Evolutionary conservation across 2,797 vertebrate species (phyloP), one percentile per base, ranked within the genome.

Genomic region (Cyclopterus lumpus): DNA sequence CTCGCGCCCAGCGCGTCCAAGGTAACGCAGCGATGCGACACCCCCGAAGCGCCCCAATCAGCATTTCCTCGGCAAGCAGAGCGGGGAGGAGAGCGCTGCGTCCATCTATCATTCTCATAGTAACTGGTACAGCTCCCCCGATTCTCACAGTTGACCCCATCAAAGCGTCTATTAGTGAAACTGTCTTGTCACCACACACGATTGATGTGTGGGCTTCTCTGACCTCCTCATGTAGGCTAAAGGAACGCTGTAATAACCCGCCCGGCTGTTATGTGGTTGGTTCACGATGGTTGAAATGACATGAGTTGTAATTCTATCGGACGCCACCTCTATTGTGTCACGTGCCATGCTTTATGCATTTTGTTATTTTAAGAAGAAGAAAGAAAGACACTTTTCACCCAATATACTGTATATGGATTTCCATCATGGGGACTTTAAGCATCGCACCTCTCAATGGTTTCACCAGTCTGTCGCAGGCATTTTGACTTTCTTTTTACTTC

Each of bases 101-200:
- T 67, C 82, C 81, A 89, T 90, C 77, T 77, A 73, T 90, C 82
- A 89, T 73, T 60, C 30, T 79, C 73, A 71, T 30, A 48, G 68
- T 48, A 81, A 83, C 1, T 85, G 59, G 71, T 73, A 46, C 75
- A 73, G 83, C 68, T 71, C 86, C 72, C 80, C 34, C 2, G 58
- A 40, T 72, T 34, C 73, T 78, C 67, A 65, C 59, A 57, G 68
- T 74, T 83, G 86, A 90, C 82, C 80, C 63, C 48, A 16, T 80
- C 71, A 77, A 70, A 89, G 32, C 1, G 5, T 84, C 72, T 78
- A 55, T 75, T 70, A 76, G 57, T 70, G 67, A 81, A 86, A 71
- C 63, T 68, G 24, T 48, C 28, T 22, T 49, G 40, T 63, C 8
- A 7, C 49, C 34, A 24, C 59, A 40, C 26, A 24, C 26, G 4